Base-by-base conservation (phyloP, 2,113 vertebrate species). In the Upupa epops region DNA sequence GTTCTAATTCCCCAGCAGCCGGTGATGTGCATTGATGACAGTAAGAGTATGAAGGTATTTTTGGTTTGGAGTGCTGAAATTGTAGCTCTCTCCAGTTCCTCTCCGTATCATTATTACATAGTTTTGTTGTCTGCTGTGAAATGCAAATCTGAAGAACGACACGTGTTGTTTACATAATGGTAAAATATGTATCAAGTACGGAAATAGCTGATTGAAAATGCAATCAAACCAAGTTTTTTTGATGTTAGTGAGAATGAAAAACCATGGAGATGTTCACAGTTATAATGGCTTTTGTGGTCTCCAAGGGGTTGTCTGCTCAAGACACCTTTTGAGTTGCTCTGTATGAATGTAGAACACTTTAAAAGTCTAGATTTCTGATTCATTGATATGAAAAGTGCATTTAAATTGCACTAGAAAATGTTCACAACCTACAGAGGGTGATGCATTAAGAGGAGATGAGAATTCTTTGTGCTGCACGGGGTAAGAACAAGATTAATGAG, bases 11-110 rank as follows among this genome's bases (percentile, higher is more conserved):
- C 59, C 37, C 6, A 18, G 49, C 22, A 46, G 15, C 17, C 54
- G 0, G 1, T 54, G 13, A 37, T 51, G 45, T 0, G 2, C 28
- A 11, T 78, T 75, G 64, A n/a, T 72, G 37, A 24, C 28, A 63
- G 7, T 45, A 70, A 31, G 20, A 42, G 4, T 34, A 65, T 37
- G 49, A 58, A 58, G 10, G 3, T 56, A 4, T 34, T 81, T 85
- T 40, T 32, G 29, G 6, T 22, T 20, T 37, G n/a, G 13, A 76
- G 17, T 28, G 49, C 9, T 40, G 14, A 60, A 32, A 68, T 61
- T 40, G 17, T 25, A 48, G 10, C 17, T 71, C 69, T 71, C 65
- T n/a, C 42, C 34, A 37, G 0, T 37, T 64, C 24, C 59, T 79
- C 59, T 61, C 4, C 1, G 40, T 56, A 46, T 55, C 26, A 6